Evolutionary conservation across 2,113 vertebrate genomes (phyloP), one percentile per base, ranked within the genome.

Genomic region (Gopherus evgoodei): DNA sequence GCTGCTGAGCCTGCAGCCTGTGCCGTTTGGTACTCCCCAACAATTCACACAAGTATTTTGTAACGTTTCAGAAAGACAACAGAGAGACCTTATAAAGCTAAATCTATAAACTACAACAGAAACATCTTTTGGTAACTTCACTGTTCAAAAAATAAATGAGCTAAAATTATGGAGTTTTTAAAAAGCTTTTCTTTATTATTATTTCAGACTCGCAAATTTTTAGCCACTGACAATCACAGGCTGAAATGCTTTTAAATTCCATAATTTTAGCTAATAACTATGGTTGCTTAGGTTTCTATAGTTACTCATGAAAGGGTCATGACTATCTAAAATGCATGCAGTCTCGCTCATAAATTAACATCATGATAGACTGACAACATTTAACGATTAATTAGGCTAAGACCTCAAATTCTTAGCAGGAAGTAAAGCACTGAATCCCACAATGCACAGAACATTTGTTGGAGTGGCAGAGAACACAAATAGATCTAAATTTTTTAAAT

Each of bases 331-430:
- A 98, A 97, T 90, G 89, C 78, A 90, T 17, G 93, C 93, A 93
- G 89, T 89, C 84, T 86, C 69, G 96, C 96, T 98, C 97, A 98
- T 98, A 98, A 98, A 98, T 97, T 98, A 98, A 96, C 97, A 98
- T 96, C 95, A 97, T 86, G 97, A 97, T 91, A 97, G 19, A 69
- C 95, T 98, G 97, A 97, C 97, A 98, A 96, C 90, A 96, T 94
- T 97, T 98, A 98, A 98, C 96, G 97, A 98, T 97, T 98, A 98
- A 98, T 98, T 98, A 98, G 93, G 90, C 94, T 94, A 97, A 97
- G 95, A 96, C 92, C 87, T 95, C 90, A 97, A 97, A 95, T 92
- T 98, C 95, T 93, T 96, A 98, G 96, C 95, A 97, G 96, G 97
- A 96, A 94, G 95, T 96, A 97, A 96, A 94, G 97, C 92, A 91